Evolutionary conservation across 2,113 vertebrate genomes (phyloP), one percentile per base, ranked within the genome.

Genomic region (Bos javanicus): DNA sequence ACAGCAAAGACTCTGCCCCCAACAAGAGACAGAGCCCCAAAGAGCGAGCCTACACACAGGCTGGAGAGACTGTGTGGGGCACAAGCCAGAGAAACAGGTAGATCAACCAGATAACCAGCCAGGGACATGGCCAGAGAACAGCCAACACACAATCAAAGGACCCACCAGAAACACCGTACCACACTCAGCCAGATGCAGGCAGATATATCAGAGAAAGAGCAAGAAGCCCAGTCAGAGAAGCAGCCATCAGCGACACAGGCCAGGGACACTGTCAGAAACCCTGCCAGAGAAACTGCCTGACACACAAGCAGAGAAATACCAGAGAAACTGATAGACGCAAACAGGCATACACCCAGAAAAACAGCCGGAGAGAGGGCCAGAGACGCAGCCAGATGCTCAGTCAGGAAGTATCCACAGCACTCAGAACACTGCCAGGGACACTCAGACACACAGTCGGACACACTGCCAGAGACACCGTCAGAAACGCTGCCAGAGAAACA

Each of bases 401-500:
- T 95, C 95, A 97, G 98, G 97, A 97, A 97, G 96, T 83, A 56
- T 94, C 91, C 11, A 54, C 89, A 97, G 87, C 87, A 81, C 88
- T 52, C 14, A 59, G 84, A 88, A 71, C 94, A 59, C 78, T 95
- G 96, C 97, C 97, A 97, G 89, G 91, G 80, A 90, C 89, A 93
- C 95, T 39, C 94, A 90, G 80, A 95, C 78, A 89, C 78, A 94
- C 89, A 28, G 56, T 36, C 46, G 56, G 88, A 95, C 64, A 92
- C 21, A 92, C 43, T 78, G 78, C 92, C 96, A 95, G 88, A 94
- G 71, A 97, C 56, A 93, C 74, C 43, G 92, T 62, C 96, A 96
- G 97, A 95, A 39, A 96, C 15, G 59, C 86, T 71, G 76, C 91
- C 95, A 82, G 94, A 89, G 84, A 86, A 46, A 57, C 83, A 54